Evolutionary conservation across 2,888 invertebrate genomes (phyloP), one percentile per base, ranked within the genome.

Genomic region (Rhodophaea formosa): DNA sequence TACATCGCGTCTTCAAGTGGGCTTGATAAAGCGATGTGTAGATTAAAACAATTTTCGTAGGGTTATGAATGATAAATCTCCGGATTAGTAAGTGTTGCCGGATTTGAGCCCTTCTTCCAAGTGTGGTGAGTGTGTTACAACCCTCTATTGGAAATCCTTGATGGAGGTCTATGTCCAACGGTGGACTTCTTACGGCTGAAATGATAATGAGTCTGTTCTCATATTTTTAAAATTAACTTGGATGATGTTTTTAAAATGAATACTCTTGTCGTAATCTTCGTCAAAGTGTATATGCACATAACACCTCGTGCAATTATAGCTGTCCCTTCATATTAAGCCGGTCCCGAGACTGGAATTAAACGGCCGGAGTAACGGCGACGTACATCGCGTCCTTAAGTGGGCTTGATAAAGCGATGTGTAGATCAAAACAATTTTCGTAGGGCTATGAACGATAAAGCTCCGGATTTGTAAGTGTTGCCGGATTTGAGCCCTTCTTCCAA

Each of bases 251-350:
- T 71, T 69, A 70, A 80, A 87, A 85, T 87, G 83, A 86, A 84
- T 80, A 74, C 70, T 79, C 76, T 66, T 44, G 57, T 69, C 77
- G 81, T 83, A 86, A 87, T 85, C 82, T 84, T 69, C 73, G 66
- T 68, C 68, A 66, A 71, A 77, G 84, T 82, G 79, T 80, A 77
- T 79, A 77, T 76, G 80, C 80, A 75, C 77, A 74, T 84, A 84
- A 77, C 84, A 82, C 81, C 80, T 80, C 77, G 72, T 84, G 84
- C 83, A 82, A 87, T n/a, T n/a, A n/a, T 83, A 65, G 79, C 68
- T 75, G 83, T 80, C 85, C 87, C 83, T 85, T 77, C 80, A 79
- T 86, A 87, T 86, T 87, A 86, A 81, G 79, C 71, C 72, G 79
- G 70, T 75, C 72, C 76, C 73, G 76, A 70, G 70, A 70, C 63